Conservation (phyloP, 1,140 invertebrate genomes). For the Solen grandis region DNA sequence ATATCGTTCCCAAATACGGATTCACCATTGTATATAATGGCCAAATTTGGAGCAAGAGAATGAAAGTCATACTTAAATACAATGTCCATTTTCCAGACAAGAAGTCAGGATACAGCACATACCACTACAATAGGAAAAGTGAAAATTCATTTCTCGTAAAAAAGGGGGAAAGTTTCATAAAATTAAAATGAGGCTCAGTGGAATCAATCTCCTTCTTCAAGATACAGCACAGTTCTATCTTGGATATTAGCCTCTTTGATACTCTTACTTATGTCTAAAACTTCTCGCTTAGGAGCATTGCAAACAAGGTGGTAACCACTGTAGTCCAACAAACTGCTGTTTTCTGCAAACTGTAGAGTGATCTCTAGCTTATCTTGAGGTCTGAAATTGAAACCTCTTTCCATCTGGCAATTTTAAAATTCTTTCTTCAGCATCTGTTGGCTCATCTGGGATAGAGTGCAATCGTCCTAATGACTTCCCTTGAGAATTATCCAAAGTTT, state of each 20-base stretch:
- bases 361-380: conserved; percentile 6
- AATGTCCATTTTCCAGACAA: too few relatives aligned
- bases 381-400: conserved; percentile 42
- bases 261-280: conserved; percentile 4
- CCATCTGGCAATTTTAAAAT: conserved; percentile 41
- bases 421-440: conserved; percentile 6
- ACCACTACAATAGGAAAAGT: too few relatives aligned
- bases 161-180: too few relatives aligned
- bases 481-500: neutral
- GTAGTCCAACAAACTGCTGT: conserved; percentile 24
- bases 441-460: conserved; percentile 28
- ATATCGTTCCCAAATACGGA: too few relatives aligned
- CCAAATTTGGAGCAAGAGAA: too few relatives aligned
- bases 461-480: conserved; percentile 29
- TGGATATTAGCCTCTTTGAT: conserved; percentile 16
- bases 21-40: too few relatives aligned
- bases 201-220: conserved; percentile 46
- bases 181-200: too few relatives aligned
- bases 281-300: conserved; percentile 18
- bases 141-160: too few relatives aligned
- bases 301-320: conserved; percentile 18
- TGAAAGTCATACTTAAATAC: too few relatives aligned
- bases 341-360: conserved; percentile 51
- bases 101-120: too few relatives aligned
- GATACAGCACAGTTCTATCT: conserved; percentile 47